A percentile compares a stretch with the other conserved stretches of the same genome.
Evolutionary conservation across 2,113 vertebrate genomes (phyloP).

Genomic region (Nibea albiflora): DNA sequence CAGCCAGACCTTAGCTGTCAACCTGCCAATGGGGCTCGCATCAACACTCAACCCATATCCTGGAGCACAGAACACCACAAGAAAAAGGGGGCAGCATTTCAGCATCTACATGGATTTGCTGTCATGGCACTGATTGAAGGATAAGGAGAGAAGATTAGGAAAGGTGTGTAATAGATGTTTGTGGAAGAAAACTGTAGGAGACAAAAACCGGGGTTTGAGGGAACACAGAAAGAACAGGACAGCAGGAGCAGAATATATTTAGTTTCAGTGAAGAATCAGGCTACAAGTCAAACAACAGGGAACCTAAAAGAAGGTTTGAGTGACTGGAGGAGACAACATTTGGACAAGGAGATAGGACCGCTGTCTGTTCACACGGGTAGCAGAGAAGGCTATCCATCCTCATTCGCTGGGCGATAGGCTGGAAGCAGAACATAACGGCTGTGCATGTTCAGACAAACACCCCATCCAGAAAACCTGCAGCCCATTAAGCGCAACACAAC

Average conservation of each 20-base stretch:
- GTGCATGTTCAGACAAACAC: slow-evolving; percentile 54
- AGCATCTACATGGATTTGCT: slow-evolving; percentile 50
- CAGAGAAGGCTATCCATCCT: slow-evolving; percentile 49
- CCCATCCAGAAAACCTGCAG: slow-evolving; percentile 32
- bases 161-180: slow-evolving; percentile 15
- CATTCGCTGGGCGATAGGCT: slow-evolving; percentile 39
- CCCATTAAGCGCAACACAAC: slow-evolving; percentile 43
- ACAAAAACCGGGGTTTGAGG: background rate
- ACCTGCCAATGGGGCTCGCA: slow-evolving; percentile 36
- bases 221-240: background rate
- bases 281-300: slow-evolving; percentile 15
- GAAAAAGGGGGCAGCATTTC: slow-evolving; percentile 18
- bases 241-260: slow-evolving; percentile 12
- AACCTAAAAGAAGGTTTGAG: slow-evolving; percentile 20
- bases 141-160: slow-evolving; percentile 23
- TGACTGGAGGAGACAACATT: slow-evolving; percentile 45
- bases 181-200: slow-evolving; percentile 6
- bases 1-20: slow-evolving; percentile 56
- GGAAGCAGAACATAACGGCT: slow-evolving; percentile 35
- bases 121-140: slow-evolving; percentile 42
- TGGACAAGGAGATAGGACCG: slow-evolving; percentile 18
- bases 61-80: slow-evolving; percentile 30
- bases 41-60: slow-evolving; percentile 20
- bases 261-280: slow-evolving; percentile 14
- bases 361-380: slow-evolving; percentile 34